A percentile compares a stretch with the other conserved stretches of the same genome.
Evolutionary conservation across 2,113 vertebrate species (phyloP).

Genomic region (Apteryx owenii): DNA sequence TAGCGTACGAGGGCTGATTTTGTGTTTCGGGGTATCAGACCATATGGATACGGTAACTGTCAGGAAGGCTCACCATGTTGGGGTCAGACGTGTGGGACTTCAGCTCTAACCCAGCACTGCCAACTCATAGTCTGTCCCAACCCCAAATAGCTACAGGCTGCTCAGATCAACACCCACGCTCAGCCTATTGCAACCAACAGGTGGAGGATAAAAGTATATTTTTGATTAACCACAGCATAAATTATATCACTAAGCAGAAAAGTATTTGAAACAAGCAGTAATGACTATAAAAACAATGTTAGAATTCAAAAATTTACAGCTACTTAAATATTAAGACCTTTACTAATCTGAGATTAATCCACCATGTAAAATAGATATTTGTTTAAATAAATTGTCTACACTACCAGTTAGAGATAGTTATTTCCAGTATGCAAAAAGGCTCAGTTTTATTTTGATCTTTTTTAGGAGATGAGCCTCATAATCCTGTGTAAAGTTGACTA

Average conservation of each 20-base stretch:
- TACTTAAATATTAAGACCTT: neutral
- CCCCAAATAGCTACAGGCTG: neutral
- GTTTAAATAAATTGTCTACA: constrained; percentile 8
- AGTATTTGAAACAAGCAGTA: neutral
- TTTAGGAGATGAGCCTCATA: constrained; percentile 34
- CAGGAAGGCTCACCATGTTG: neutral
- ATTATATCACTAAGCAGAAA: neutral
- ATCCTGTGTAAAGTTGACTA: constrained; percentile 5
- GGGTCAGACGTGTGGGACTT: neutral
- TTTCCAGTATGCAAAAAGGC: constrained; percentile 3
- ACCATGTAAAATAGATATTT: neutral
- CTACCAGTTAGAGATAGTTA: neutral
- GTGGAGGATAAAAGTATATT: neutral
- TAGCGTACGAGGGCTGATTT: neutral
- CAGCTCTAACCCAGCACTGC: neutral
- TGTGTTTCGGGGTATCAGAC: neutral
- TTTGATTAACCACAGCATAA: neutral
- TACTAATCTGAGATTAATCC: constrained; percentile 5
- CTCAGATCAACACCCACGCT: neutral
- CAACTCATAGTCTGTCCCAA: neutral
- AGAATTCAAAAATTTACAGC: neutral
- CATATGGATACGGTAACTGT: neutral
- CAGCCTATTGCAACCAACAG: rapidly evolving
- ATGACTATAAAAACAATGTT: neutral
- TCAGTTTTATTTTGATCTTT: constrained; percentile 26